phyloP scores from a whole-genome alignment of 2,797 vertebrate species.

The Arrhamphus sclerolepis region DNA sequence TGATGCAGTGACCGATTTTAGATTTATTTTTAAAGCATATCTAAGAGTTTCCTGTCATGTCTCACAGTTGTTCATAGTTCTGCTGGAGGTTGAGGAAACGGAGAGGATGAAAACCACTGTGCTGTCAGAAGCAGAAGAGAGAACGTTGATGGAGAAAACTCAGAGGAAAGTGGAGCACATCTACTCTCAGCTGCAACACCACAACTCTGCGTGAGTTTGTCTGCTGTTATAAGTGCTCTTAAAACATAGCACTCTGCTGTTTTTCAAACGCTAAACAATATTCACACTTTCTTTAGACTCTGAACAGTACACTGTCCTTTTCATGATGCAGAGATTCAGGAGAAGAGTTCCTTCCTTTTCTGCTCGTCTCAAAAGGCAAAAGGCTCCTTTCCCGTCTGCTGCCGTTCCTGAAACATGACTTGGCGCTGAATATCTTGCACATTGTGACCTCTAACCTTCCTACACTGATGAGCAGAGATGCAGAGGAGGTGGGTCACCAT shows the following conservation, averaged over 20 bases:
- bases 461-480: slow-evolving; percentile 86
- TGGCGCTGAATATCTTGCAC: slow-evolving; percentile 78
- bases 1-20: too few species aligned
- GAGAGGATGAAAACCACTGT: slow-evolving; percentile 72
- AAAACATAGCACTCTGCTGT: not conserved
- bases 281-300: not conserved
- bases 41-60: not conserved
- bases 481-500: slow-evolving; percentile 76
- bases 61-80: slow-evolving; percentile 85
- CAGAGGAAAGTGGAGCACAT: slow-evolving; percentile 83
- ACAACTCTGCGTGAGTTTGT: slow-evolving; percentile 79
- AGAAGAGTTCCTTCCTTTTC: slow-evolving; percentile 88
- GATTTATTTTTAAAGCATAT: not conserved
- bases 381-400: slow-evolving; percentile 85
- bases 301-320: not conserved
- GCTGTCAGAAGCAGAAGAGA: slow-evolving; percentile 72
- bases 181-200: slow-evolving; percentile 79
- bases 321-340: slow-evolving; percentile 79
- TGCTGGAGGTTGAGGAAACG: slow-evolving; percentile 88
- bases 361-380: slow-evolving; percentile 92
- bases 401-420: slow-evolving; percentile 82
- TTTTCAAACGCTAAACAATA: not conserved
- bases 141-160: slow-evolving; percentile 71
- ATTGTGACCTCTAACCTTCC: slow-evolving; percentile 84
- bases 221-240: too few species aligned